Evolutionary conservation across 2,797 vertebrate genomes (phyloP).

Genomic region (Manis crassicaudata): DNA sequence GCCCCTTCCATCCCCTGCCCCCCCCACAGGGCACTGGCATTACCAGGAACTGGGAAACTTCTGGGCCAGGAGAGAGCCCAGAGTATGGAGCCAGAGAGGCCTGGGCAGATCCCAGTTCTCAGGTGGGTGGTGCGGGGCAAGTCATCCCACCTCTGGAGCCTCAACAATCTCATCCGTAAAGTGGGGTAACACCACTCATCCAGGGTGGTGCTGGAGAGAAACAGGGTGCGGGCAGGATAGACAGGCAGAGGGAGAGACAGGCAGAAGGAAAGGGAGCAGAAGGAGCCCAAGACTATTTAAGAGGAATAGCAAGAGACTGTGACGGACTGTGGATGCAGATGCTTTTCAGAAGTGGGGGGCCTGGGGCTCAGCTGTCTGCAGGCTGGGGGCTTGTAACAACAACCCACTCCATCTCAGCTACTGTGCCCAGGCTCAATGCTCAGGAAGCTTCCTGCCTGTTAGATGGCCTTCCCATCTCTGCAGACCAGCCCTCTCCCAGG

Average conservation of each 20-base stretch:
- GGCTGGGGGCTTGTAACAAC: not conserved
- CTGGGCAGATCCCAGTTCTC: not conserved
- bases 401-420: accelerated
- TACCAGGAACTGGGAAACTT: not conserved
- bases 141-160: not conserved
- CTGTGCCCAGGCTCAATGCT: not conserved
- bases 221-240: too few species aligned
- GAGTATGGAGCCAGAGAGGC: not conserved
- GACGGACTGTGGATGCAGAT: not conserved
- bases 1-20: accelerated
- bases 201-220: not conserved
- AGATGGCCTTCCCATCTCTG: not conserved
- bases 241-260: not conserved
- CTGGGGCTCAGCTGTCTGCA: not conserved
- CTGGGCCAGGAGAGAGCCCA: not conserved
- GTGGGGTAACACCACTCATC: not conserved
- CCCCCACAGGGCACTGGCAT: not conserved
- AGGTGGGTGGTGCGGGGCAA: not conserved
- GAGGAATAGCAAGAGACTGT: not conserved
- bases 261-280: not conserved
- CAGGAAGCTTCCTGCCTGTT: not conserved
- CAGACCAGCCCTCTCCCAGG: not conserved
- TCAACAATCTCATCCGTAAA: not conserved
- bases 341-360: not conserved
- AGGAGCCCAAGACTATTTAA: too few species aligned